Evolutionary conservation across 2,888 invertebrate genomes (phyloP).

Genomic region (Cryptocheilus praepositus): DNA sequence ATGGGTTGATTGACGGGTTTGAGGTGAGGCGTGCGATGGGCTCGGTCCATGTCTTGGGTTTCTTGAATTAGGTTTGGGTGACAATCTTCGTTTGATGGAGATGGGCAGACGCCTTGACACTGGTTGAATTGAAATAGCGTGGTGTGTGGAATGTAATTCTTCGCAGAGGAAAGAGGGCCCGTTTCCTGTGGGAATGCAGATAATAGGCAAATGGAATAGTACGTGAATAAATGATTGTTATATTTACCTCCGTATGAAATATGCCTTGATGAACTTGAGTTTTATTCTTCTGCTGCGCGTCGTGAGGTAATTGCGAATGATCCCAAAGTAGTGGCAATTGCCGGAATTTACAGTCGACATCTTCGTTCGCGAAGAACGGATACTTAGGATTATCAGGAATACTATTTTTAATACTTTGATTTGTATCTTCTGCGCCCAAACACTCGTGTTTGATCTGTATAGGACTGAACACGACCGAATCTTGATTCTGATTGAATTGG

Average conservation of each 20-base stretch:
- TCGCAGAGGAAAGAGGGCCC: conserved; percentile 39
- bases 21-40: conserved; percentile 35
- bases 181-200: conserved; percentile 41
- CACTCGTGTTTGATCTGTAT: conserved; percentile 72
- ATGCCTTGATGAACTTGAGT: conserved; percentile 58
- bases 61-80: conserved; percentile 39
- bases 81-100: conserved; percentile 42
- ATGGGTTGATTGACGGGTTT: conserved; percentile 40
- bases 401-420: conserved; percentile 57
- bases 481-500: conserved; percentile 50
- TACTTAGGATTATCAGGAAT: conserved; percentile 64
- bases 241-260: conserved; percentile 56
- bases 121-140: conserved; percentile 40
- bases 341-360: conserved; percentile 70
- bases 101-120: conserved; percentile 36
- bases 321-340: conserved; percentile 71
- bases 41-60: conserved; percentile 34
- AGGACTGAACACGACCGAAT: conserved; percentile 65
- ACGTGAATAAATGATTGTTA: background rate
- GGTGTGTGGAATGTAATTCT: conserved; percentile 38
- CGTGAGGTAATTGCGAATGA: conserved; percentile 67
- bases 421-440: conserved; percentile 65
- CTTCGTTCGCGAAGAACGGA: conserved; percentile 68
- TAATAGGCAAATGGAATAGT: too few species aligned
- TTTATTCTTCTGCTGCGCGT: conserved; percentile 63